A percentile compares a stretch with the other conserved stretches of the same genome.
phyloP scores from a whole-genome alignment of 1,140 invertebrate species.

The Solenopsis invicta region DNA sequence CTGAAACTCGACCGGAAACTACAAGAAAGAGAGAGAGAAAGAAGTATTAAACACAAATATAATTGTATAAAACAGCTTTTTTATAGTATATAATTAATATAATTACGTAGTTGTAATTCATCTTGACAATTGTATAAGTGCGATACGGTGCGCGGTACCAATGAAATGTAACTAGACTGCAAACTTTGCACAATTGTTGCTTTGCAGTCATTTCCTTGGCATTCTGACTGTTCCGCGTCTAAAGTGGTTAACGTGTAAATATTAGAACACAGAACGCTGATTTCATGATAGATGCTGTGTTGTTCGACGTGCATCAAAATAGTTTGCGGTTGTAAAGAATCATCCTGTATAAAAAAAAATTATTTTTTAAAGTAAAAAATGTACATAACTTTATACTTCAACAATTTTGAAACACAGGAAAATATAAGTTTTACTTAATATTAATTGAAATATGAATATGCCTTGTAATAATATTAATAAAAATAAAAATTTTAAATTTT shows the following conservation, averaged over 20 bases:
- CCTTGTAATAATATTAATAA: neutral
- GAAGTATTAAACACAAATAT: neutral
- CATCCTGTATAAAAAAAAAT: conserved; percentile 70
- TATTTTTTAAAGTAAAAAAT: neutral
- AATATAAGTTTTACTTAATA: conserved; percentile 3
- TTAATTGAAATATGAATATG: neutral
- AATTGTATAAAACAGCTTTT: conserved; percentile 32
- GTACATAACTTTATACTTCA: neutral
- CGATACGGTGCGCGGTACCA: conserved; percentile 78
- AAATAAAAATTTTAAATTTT: neutral
- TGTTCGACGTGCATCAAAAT: conserved; percentile 81
- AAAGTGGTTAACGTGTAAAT: conserved; percentile 77
- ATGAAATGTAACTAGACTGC: conserved; percentile 69
- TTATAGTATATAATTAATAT: neutral
- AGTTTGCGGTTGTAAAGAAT: conserved; percentile 79
- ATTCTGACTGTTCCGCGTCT: conserved; percentile 73
- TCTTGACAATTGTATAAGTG: conserved; percentile 81
- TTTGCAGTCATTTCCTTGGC: conserved; percentile 58
- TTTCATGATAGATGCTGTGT: conserved; percentile 81
- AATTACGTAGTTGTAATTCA: conserved; percentile 76
- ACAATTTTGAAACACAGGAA: neutral
- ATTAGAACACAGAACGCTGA: conserved; percentile 80
- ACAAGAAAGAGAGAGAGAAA: neutral
- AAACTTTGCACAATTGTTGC: conserved; percentile 63
- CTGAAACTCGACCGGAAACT: conserved; percentile 75